phyloP scores from a whole-genome alignment of 2,113 vertebrate genomes.

The Oryzias melastigma region DNA sequence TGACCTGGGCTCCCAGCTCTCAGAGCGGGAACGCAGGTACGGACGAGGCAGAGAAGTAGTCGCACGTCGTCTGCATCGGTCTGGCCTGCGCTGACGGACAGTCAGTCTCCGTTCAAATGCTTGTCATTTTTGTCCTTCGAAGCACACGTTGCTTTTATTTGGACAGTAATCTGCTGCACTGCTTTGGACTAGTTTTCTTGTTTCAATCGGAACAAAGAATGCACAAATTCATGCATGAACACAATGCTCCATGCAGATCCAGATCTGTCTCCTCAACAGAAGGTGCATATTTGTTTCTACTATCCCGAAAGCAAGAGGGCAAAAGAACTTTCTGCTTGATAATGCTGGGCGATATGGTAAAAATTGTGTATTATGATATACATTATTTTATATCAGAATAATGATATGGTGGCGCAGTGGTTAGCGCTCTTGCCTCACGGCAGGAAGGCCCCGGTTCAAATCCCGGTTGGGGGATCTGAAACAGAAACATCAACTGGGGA shows the following conservation, averaged over 20 bases:
- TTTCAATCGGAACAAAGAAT: conserved; percentile 21
- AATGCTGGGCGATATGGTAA: no score
- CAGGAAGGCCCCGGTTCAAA: no score
- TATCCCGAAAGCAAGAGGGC: not conserved
- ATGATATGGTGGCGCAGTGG: no score
- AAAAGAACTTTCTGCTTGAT: not conserved
- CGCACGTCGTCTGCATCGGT: conserved; percentile 32
- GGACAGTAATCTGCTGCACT: conserved; percentile 20
- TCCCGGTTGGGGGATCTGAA: no score
- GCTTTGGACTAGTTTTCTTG: conserved; percentile 34
- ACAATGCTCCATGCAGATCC: not conserved
- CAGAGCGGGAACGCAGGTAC: conserved; percentile 76
- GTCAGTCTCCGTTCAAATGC: conserved; percentile 8
- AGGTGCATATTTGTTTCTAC: no score
- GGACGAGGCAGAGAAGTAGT: conserved; percentile 25
- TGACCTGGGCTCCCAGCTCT: conserved; percentile 72
- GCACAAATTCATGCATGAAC: conserved; percentile 7
- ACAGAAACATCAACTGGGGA: no score
- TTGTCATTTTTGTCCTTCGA: not conserved
- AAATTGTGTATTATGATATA: no score
- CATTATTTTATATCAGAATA: no score
- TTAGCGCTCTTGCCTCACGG: no score
- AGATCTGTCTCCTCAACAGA: not conserved
- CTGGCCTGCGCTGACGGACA: conserved; percentile 6
- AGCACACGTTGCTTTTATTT: conserved; percentile 12